phyloP scores from a whole-genome alignment of 1,140 invertebrate genomes.

The Nephila pilipes region DNA sequence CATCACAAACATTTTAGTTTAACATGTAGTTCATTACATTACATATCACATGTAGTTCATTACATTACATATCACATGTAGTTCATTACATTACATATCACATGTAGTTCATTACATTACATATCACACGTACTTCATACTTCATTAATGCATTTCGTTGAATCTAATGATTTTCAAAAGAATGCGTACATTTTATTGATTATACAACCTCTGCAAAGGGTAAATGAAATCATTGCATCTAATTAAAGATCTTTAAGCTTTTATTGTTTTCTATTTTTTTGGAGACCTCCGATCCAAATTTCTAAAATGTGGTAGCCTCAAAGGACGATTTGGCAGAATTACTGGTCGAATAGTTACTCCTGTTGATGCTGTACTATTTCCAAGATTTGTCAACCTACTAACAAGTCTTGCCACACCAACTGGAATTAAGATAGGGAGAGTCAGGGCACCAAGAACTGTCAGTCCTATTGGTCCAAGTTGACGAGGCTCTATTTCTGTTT shows the following conservation, averaged over 20 bases:
- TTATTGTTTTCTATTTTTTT: not conserved
- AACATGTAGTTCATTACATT: too few species aligned
- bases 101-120: too few species aligned
- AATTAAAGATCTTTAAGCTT: not conserved
- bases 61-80: not conserved
- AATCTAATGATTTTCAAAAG: not conserved
- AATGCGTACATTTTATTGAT: not conserved
- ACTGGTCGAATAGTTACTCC: conserved; percentile 69
- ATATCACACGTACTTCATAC: too few species aligned
- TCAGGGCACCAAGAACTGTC: conserved; percentile 60
- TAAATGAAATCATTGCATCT: not conserved
- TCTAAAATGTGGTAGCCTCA: conserved; percentile 34
- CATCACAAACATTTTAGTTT: not conserved
- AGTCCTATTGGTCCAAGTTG: conserved; percentile 66
- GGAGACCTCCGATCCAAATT: not conserved
- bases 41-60: too few species aligned
- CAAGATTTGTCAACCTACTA: conserved; percentile 58
- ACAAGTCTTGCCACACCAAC: conserved; percentile 70
- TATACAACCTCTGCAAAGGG: not conserved
- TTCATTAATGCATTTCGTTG: not conserved
- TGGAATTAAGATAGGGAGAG: conserved; percentile 61
- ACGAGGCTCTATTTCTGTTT: conserved; percentile 18
- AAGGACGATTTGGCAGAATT: conserved; percentile 56
- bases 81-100: too few species aligned
- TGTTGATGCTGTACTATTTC: conserved; percentile 54